These are phyloP conservation scores for Oscheius sp. DNA, from an alignment of 2,888 invertebrate species.

Conservation along the genomic window DNA sequence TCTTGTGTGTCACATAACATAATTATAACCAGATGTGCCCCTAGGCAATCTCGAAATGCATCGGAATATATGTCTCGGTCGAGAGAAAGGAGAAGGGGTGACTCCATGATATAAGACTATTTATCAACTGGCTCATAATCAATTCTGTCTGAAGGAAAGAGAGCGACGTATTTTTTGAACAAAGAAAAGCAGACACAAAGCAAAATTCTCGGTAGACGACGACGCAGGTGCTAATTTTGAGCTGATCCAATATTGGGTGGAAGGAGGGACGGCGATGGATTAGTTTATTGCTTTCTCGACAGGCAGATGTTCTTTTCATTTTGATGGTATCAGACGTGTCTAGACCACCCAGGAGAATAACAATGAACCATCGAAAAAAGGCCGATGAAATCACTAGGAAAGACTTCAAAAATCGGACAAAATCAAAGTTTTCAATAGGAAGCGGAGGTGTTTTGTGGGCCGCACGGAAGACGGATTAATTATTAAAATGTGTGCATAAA, in stretches of 20 bases:
- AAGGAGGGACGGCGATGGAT: not conserved
- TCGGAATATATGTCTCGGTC: not conserved
- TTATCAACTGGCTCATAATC: not conserved
- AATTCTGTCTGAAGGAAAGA: not conserved
- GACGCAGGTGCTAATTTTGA: conserved; percentile 6
- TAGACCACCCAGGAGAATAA: not conserved
- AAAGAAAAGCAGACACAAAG: not conserved
- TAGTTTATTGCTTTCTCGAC: not conserved
- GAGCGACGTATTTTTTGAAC: not conserved
- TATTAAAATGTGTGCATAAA: conserved; percentile 33
- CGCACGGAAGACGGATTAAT: conserved; percentile 18
- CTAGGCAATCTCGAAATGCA: conserved; percentile 36
- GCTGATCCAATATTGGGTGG: not conserved
- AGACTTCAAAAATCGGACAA: too few relatives aligned
- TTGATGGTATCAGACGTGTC: too few relatives aligned
- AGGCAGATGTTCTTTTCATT: not conserved
- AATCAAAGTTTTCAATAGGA: too few relatives aligned
- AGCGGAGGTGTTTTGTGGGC: conserved; percentile 2
- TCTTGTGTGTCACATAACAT: conserved; percentile 37
- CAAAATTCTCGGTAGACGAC: not conserved
- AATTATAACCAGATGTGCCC: conserved; percentile 59
- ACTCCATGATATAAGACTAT: not conserved
- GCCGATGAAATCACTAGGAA: not conserved
- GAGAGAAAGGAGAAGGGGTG: conserved; percentile 9
- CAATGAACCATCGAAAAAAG: not conserved